Evolutionary conservation across 2,888 invertebrate genomes (phyloP), one percentile per base, ranked within the genome.

Genomic region (Agapostemon virescens): DNA sequence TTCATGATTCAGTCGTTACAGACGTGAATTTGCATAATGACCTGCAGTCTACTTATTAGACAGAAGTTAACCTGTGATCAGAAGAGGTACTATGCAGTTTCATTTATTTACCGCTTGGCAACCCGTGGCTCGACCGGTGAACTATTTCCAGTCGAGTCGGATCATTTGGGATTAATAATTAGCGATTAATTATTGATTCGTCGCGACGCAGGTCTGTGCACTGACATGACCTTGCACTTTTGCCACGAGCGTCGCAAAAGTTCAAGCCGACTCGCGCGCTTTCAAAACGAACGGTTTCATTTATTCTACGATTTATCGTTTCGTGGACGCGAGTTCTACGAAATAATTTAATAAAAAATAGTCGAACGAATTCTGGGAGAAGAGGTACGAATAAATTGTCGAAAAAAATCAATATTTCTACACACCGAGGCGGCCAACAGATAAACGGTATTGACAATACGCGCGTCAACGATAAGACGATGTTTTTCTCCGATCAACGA

Each of bases 101-200:
- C 61, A 61, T 61, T 61, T 33, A 11, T 61, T 61, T 61, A 33
- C 61, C 33, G 61, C 55, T 26, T 20, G 61, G 33, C 20, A 61
- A 33, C 17, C 17, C 20, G 36, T 9, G 26, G 20, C 23, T 33
- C 23, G 42, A 66, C 33, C 33, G 26, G 26, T 9, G 30, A 36
- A 70, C 23, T 76, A 76, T 79, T 76, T 55, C n/a, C 45, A 23
- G 40, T 49, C 66, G 45, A 45, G 15, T 33, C 36, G 66, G 67
- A 73, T 52, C 52, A 69, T 70, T 45, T 17, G 26, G 63, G 77
- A 77, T 76, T 74, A 81, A 84, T 84, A 79, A 84, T 84, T 85
- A 75, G 33, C 15, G 74, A 77, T 75, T 84, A 86, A 85, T 85
- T 86, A 84, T 79, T 63, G 77, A 84, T 81, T 85, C 81, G 74